Percentiles rank a stretch among this genome's conserved stretches.
Evolutionary conservation across 2,113 vertebrate species (phyloP).

Genomic region (Chamaea fasciata): DNA sequence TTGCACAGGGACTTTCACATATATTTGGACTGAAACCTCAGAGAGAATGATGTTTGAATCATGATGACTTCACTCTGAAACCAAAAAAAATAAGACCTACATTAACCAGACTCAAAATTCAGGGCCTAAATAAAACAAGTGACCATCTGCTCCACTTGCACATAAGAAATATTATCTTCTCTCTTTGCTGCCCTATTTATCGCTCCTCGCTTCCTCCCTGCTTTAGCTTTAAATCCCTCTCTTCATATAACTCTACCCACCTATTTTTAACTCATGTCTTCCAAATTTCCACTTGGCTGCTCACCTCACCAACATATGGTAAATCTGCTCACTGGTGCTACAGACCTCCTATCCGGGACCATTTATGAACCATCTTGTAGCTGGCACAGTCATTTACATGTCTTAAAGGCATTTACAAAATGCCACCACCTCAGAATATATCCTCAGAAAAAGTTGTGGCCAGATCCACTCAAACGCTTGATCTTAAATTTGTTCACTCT

Average conservation of each 20-base stretch:
- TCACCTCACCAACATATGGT: background rate
- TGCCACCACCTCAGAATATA: background rate
- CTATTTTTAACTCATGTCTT: background rate
- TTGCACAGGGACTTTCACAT: background rate
- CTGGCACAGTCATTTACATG: background rate
- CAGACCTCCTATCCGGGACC: background rate
- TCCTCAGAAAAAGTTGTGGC: background rate
- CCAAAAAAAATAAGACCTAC: background rate
- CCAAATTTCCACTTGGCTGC: background rate
- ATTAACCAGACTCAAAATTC: background rate
- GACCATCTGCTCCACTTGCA: background rate
- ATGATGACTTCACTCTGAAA: background rate
- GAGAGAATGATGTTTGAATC: background rate
- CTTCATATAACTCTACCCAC: background rate
- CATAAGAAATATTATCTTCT: background rate
- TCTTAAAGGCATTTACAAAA: background rate
- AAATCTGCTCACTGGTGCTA: background rate
- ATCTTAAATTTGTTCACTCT: background rate
- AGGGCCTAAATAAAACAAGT: background rate
- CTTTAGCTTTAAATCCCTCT: background rate
- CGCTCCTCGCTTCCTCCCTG: rapidly evolving
- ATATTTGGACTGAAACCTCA: background rate
- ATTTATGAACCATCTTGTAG: background rate
- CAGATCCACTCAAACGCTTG: background rate
- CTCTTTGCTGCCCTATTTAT: background rate